Evolutionary conservation across 2,888 invertebrate species (phyloP), one percentile per base, ranked within the genome.

Genomic region (Microdon myrmicae): DNA sequence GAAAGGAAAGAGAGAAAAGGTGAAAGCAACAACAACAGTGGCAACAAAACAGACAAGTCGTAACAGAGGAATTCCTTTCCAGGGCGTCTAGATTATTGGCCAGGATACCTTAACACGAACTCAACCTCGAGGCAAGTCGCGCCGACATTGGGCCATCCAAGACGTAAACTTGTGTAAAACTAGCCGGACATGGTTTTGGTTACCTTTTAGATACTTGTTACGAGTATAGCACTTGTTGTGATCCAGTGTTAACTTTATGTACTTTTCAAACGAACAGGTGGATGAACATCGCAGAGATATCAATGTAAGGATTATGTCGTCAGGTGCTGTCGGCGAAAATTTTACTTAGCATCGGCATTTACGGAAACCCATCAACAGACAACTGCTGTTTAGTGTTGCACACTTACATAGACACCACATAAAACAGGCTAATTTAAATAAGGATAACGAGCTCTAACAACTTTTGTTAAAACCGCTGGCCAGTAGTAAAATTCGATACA

Each of bases 101-200:
- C 29, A 19, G 22, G 48, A 49, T 53, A 39, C 22, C 22, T 31
- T 16, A 8, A 22, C 12, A 28, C 17, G 29, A 17, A n/a, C n/a
- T n/a, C n/a, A n/a, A n/a, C n/a, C n/a, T n/a, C 10, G 19, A 55
- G 55, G 20, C 55, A 61, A 49, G 44, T 47, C 32, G 16, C 12
- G 19, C 25, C 14, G 32, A 19, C n/a, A 7, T 25, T 16, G 20
- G 26, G 14, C n/a, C 25, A 14, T 43, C 34, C 20, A 25, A 51
- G 55, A 55, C 56, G 45, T 29, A 25, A 51, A 61, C 35, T 56
- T 44, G 45, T 64, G 56, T 64, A 23, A 56, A 64, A 64, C 56
- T 56, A 64, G 45, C 44, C 51, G 49, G 45, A 64, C 61, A 64
- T 56, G 61, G 23, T 51, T 45, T 51, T 49, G 13, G 28, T 55